These are phyloP conservation scores for Malurus elegans DNA, from an alignment of 2,113 vertebrate genomes.

Conservation along the genomic window DNA sequence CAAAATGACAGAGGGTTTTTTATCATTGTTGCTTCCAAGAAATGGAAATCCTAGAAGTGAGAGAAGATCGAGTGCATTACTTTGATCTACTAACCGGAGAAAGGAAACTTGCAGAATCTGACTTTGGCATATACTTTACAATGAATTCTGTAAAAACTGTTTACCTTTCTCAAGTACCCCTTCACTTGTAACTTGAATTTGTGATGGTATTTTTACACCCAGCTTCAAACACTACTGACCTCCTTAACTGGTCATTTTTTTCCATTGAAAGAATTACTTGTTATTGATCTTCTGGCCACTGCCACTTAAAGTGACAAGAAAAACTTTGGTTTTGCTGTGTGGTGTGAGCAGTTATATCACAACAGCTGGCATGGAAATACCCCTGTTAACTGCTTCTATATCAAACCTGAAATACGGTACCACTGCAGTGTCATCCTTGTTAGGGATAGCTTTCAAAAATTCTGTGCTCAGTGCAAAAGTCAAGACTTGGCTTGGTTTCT, in stretches of 20 bases:
- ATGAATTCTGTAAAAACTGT: neutral
- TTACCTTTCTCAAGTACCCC: neutral
- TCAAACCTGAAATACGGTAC: neutral
- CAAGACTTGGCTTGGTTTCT: neutral
- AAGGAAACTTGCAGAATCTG: neutral
- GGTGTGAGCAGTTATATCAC: neutral
- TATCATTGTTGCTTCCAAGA: neutral
- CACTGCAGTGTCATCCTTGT: neutral
- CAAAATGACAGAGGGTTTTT: neutral
- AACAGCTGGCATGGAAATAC: neutral
- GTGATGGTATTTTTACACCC: neutral
- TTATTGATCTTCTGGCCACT: neutral
- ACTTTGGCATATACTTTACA: neutral
- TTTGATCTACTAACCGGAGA: neutral
- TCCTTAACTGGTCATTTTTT: neutral
- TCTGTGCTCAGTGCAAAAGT: neutral
- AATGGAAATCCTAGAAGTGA: neutral
- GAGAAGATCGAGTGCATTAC: neutral
- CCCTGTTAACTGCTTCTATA: neutral
- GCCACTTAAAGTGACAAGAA: neutral
- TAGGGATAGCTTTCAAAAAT: neutral
- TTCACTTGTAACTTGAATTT: neutral
- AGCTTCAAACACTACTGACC: accelerated
- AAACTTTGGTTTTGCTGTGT: neutral
- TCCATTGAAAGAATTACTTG: neutral